phyloP scores from a whole-genome alignment of 2,888 invertebrate genomes.

The Cactoblastis cactorum region DNA sequence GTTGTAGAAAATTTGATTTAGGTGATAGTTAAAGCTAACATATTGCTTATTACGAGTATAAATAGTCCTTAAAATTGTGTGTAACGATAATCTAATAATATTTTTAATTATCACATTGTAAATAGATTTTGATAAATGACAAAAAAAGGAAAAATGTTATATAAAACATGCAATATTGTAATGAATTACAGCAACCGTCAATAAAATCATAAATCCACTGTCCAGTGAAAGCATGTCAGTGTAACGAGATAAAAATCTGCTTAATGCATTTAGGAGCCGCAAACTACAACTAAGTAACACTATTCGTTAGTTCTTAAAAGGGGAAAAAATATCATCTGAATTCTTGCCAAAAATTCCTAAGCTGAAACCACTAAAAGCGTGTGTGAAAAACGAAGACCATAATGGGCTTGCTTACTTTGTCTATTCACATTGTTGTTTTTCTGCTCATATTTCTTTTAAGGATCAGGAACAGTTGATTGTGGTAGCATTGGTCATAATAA shows the following conservation, averaged over 20 bases:
- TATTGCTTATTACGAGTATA: too few relatives aligned
- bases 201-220: conserved; percentile 10
- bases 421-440: neutral
- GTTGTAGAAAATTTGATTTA: too few relatives aligned
- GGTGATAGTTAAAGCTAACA: too few relatives aligned
- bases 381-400: neutral
- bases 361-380: conserved; percentile 1
- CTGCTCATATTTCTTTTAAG: neutral
- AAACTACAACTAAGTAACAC: conserved; percentile 43
- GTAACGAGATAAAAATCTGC: conserved; percentile 29
- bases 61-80: too few relatives aligned
- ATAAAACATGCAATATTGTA: too few relatives aligned
- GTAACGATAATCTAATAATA: too few relatives aligned
- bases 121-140: too few relatives aligned
- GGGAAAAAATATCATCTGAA: conserved; percentile 39
- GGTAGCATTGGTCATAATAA: neutral
- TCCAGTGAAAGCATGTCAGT: conserved; percentile 24
- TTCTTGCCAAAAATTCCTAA: conserved; percentile 38
- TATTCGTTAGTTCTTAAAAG: conserved; percentile 28
- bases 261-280: conserved; percentile 24
- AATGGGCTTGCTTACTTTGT: neutral
- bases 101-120: too few relatives aligned
- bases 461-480: neutral
- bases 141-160: too few relatives aligned
- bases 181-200: too few relatives aligned